Percentiles rank a stretch among this genome's conserved stretches.
Conservation (phyloP, 2,888 invertebrate genomes). For the Drosophila nigritarsus region DNA sequence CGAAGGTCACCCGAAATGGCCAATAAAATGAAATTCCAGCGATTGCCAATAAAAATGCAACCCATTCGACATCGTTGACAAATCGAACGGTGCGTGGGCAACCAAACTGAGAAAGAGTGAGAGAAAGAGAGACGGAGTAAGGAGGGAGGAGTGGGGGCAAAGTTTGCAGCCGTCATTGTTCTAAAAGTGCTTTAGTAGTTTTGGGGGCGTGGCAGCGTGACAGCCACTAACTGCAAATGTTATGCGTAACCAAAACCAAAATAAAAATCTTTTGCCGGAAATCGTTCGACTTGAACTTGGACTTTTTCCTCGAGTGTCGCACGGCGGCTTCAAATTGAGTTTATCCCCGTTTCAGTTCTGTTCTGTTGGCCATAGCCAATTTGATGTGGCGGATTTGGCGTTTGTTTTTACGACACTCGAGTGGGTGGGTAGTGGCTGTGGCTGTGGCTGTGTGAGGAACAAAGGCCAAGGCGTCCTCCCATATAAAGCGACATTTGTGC, state of each 20-base stretch:
- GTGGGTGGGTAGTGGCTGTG: constrained; percentile 1
- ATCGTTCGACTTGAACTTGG: constrained; percentile 34
- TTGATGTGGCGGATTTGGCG: constrained; percentile 76
- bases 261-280: constrained; percentile 26
- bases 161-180: constrained; percentile 71
- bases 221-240: constrained; percentile 65
- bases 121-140: background rate
- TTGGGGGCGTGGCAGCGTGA: constrained; percentile 61
- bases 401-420: constrained; percentile 73
- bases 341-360: constrained; percentile 36
- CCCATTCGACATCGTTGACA: constrained; percentile 75
- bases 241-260: constrained; percentile 55
- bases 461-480: constrained; percentile 55
- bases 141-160: background rate
- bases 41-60: constrained; percentile 75
- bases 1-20: constrained; percentile 77
- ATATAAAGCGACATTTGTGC: constrained; percentile 65
- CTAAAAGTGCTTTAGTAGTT: constrained; percentile 62
- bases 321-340: constrained; percentile 63
- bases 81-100: constrained; percentile 60
- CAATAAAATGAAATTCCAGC: constrained; percentile 77
- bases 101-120: constrained; percentile 1
- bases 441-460: background rate
- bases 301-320: constrained; percentile 38
- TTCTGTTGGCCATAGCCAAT: constrained; percentile 58